A percentile compares a stretch with the other conserved stretches of the same genome.
Conservation (phyloP, 2,797 vertebrate genomes). For the Taeniopygia guttata region DNA sequence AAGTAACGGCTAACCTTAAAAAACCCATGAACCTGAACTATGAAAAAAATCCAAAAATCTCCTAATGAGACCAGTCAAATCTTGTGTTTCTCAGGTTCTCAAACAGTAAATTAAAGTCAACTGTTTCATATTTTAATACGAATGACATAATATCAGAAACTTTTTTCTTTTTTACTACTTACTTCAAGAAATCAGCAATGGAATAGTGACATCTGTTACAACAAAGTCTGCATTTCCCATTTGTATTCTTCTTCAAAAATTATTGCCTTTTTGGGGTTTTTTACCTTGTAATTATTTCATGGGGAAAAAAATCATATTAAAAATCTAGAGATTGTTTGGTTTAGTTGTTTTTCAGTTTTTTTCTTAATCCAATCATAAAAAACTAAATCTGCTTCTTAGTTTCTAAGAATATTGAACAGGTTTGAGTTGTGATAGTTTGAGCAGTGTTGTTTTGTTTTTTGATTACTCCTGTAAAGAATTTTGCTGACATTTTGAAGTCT, state of each 20-base stretch:
- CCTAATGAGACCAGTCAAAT: neutral
- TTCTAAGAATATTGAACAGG: neutral
- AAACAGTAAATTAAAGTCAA: neutral
- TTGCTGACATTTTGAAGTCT: neutral
- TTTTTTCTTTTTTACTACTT: neutral
- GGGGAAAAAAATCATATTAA: neutral
- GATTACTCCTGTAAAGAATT: neutral
- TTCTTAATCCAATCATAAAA: neutral
- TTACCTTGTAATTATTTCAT: neutral
- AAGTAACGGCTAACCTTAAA: neutral
- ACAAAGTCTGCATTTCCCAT: neutral
- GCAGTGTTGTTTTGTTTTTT: neutral
- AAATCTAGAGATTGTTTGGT: accelerated
- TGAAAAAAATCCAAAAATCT: neutral
- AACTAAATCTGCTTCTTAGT: neutral
- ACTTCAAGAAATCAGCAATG: neutral
- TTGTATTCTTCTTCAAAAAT: neutral
- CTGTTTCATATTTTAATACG: neutral
- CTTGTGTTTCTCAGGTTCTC: neutral
- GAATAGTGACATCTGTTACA: neutral
- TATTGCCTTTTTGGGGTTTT: neutral
- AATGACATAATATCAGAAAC: neutral
- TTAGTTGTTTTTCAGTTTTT: neutral
- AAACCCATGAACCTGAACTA: accelerated
- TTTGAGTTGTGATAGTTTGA: neutral